phyloP scores from a whole-genome alignment of 2,888 invertebrate species.

The Dynastes grantii region DNA sequence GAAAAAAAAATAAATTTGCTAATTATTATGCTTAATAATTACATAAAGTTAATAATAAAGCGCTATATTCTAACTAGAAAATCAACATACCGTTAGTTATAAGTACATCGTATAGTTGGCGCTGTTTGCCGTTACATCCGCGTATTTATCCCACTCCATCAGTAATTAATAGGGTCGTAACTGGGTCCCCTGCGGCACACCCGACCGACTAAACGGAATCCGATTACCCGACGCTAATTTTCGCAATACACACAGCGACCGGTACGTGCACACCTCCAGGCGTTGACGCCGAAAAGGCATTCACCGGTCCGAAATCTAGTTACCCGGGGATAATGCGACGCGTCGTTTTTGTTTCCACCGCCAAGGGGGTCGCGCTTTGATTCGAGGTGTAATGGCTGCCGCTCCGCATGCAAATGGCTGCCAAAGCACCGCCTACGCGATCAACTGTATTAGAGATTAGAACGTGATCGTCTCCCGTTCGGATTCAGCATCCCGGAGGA shows the following conservation, averaged over 20 bases:
- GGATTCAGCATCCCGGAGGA: not conserved
- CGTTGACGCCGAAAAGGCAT: conserved; percentile 63
- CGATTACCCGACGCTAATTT: conserved; percentile 32
- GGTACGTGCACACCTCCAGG: not conserved
- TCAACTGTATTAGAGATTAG: conserved; percentile 53
- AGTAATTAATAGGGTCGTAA: conserved; percentile 27
- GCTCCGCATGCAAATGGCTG: conserved; percentile 68
- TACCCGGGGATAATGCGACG: conserved; percentile 61
- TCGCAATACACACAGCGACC: conserved; percentile 29
- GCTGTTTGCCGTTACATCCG: not conserved
- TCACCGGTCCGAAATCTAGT: conserved; percentile 66
- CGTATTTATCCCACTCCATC: not conserved
- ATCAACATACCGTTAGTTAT: conserved; percentile 13
- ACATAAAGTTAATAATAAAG: too few species aligned
- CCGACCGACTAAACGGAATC: not conserved
- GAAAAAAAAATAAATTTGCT: too few species aligned
- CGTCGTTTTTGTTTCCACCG: conserved; percentile 60
- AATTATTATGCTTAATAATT: too few species aligned
- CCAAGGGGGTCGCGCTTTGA: conserved; percentile 64
- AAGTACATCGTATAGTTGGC: not conserved
- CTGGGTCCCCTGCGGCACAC: conserved; percentile 24
- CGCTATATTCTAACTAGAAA: not conserved
- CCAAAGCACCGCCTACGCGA: conserved; percentile 62
- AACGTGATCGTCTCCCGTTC: conserved; percentile 51
- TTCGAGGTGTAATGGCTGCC: conserved; percentile 68